Base-by-base conservation (phyloP, 1,140 invertebrate species). In the Globodera rostochiensis region DNA sequence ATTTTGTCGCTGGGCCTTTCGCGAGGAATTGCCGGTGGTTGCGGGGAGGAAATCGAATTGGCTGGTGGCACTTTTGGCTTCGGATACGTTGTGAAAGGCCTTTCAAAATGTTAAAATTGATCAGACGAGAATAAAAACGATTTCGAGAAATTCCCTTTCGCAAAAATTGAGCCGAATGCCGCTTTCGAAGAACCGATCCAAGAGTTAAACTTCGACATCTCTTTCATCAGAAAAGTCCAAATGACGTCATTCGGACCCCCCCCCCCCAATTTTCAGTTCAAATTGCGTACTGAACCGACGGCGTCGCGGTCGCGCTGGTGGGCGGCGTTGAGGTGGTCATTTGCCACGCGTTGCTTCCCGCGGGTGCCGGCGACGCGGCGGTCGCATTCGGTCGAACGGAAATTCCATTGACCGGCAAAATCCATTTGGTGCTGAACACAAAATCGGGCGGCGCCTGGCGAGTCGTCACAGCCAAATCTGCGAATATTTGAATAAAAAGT, bases 351-450 rank as follows among this genome's bases (percentile, higher is more conserved):
- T 21, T 69, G 8, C 75, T 25, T 15, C 75, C 75, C 60, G 57
- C 45, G 60, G 75, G 67, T 11, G 57, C 67, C 47, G 21, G 50
- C 67, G 46, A 47, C 36, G 77, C 47, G 9, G 57, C 66, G 25
- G 76, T 69, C n/a, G 49, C 50, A 19, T 69, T 78, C 15, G 77
- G 21, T n/a, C 77, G 25, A 36, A 71, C 6, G 8, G 69, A 71
- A 47, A 71, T 25, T 3, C 77, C 77, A 53, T 73, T 70, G 8
- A 82, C 47, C 25, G 81, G 79, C 45, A 82, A 73, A 81, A 82
- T 81, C 81, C 81, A 82, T 45, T 74, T 82, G 36, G 81, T 82
- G 66, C 76, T 80, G 73, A 82, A 82, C 47, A 82, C 79, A 81
- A 82, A 82, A 45, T 73, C 81, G 53, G 79, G 77, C 25, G 73